Base-by-base conservation (phyloP, 2,888 invertebrate genomes). In the Amorpha juglandis region DNA sequence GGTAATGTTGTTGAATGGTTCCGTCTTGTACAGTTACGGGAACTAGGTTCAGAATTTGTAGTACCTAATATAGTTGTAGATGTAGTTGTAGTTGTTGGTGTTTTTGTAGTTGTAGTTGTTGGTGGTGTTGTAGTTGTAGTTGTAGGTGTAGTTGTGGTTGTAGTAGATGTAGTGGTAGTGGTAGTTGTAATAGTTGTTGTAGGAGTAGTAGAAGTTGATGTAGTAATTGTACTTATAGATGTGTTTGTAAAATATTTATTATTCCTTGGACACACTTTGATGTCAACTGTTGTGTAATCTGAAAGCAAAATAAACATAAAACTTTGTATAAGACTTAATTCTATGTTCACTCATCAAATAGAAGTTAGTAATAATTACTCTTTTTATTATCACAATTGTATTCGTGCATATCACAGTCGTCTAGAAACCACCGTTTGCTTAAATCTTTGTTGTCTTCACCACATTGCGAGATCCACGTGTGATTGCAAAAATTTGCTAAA, bases 371-470 rank as follows among this genome's bases (percentile, higher is more conserved):
- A 62, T 53, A 66, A 74, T 65, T 67, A 90, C 90, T 78, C 80
- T 74, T 78, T 7, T 74, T 72, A 65, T 83, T 67, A 63, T 85
- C 82, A 65, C 91, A 91, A 62, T 90, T 90, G 68, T 81, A 84
- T 72, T 91, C 90, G 53, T 75, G 74, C 78, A 89, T 79, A 62
- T 88, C 86, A 70, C 91, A 91, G 16, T 81, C 78, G 51, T 91
- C 91, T 42, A 84, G 64, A 76, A 91, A 91, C 19, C 74, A 47
- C 70, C 79, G 77, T 6, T 69, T 69, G 14, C 67, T 69, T n/a
- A 66, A 65, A 48, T 72, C 63, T 0, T 21, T 67, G 19, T 68
- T 70, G 52, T 85, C 78, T 62, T 75, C 65, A 0, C 83, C 90
- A 74, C 91, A 91, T 63, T 79, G 63, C 0, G 78, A 52, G 19